These are phyloP conservation scores for Ceyx margarethae DNA, from an alignment of 2,113 vertebrate species.

Conservation along the genomic window DNA sequence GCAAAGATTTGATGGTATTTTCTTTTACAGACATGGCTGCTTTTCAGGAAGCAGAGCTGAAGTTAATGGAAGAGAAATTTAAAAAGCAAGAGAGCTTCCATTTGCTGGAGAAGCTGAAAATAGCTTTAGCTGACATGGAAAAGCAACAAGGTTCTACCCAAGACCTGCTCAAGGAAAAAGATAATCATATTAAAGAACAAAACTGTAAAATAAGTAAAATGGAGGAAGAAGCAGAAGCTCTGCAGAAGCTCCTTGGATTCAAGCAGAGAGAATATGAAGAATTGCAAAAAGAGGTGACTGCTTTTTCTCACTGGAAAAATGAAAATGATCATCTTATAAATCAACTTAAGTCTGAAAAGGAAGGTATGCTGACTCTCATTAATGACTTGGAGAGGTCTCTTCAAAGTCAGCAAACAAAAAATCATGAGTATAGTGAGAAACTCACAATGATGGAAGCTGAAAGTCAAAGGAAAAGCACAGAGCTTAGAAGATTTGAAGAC, in stretches of 20 bases:
- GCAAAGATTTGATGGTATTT: not conserved
- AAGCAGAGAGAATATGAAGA: constrained; percentile 79
- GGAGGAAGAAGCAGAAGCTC: constrained; percentile 73
- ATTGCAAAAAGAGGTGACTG: constrained; percentile 71
- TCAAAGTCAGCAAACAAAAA: constrained; percentile 63
- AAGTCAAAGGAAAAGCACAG: constrained; percentile 67
- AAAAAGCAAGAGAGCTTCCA: constrained; percentile 74
- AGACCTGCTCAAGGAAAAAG: constrained; percentile 81
- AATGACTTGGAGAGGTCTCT: constrained; percentile 76
- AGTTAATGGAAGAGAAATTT: constrained; percentile 78
- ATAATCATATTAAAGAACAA: constrained; percentile 77
- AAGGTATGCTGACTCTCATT: constrained; percentile 73
- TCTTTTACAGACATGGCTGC: constrained; percentile 78
- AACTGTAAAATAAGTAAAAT: constrained; percentile 68
- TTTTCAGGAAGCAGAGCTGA: constrained; percentile 76
- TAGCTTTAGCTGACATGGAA: constrained; percentile 78
- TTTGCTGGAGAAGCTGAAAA: constrained; percentile 77
- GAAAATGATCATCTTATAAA: constrained; percentile 78
- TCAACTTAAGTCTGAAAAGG: constrained; percentile 77
- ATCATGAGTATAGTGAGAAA: constrained; percentile 63
- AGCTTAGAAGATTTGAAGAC: constrained; percentile 77
- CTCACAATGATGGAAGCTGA: constrained; percentile 74
- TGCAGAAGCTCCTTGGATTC: constrained; percentile 67
- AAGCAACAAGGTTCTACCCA: constrained; percentile 74
- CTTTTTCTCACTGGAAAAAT: constrained; percentile 81